These are phyloP conservation scores for Typhlomys cinereus DNA, from an alignment of 2,113 vertebrate species.

Conservation along the genomic window DNA sequence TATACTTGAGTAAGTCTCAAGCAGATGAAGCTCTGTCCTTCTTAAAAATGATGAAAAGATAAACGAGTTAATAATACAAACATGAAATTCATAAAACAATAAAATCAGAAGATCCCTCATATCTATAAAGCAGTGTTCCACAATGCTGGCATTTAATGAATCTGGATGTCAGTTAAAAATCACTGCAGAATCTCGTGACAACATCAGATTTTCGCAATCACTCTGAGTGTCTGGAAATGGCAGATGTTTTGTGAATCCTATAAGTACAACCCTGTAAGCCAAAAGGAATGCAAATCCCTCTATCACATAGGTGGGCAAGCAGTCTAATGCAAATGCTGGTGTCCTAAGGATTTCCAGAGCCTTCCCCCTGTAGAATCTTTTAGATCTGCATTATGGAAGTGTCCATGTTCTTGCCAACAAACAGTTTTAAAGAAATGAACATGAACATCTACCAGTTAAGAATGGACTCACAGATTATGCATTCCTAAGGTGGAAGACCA, in stretches of 20 bases:
- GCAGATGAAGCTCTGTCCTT: not conserved
- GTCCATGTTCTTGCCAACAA: not conserved
- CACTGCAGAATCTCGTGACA: not conserved
- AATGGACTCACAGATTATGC: not conserved
- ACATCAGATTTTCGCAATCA: not conserved
- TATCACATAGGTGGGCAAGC: not conserved
- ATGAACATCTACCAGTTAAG: not conserved
- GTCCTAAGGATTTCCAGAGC: not conserved
- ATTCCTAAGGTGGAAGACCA: not conserved
- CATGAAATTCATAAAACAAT: not conserved
- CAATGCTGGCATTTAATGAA: not conserved
- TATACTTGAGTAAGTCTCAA: not conserved
- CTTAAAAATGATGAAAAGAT: conserved; percentile 29
- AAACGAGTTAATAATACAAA: not conserved
- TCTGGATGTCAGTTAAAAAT: not conserved
- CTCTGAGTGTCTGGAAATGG: not conserved
- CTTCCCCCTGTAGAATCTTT: not conserved
- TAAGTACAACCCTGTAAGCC: not conserved
- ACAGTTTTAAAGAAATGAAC: not conserved
- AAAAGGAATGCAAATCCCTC: not conserved
- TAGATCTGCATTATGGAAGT: not conserved
- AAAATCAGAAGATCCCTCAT: not conserved
- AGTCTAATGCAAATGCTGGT: not conserved
- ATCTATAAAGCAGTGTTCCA: not conserved
- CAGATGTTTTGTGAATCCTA: not conserved